Percentiles rank a stretch among this genome's conserved stretches.
Evolutionary conservation across 37 sponge, comb jelly and placozoan species (phyloP).

Genomic region (Aplysina aerophoba): DNA sequence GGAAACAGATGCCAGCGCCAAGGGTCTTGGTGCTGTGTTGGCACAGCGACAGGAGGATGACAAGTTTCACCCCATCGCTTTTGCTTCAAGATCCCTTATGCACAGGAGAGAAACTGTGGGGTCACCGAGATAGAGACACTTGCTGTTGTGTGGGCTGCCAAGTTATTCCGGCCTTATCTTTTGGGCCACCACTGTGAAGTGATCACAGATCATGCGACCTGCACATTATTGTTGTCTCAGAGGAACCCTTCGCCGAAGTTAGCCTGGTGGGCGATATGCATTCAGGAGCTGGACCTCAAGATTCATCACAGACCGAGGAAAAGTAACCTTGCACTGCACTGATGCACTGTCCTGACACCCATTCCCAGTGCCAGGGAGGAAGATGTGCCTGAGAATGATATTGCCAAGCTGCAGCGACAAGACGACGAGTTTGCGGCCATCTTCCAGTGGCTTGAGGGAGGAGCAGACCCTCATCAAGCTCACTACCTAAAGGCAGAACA

Average conservation of each 20-base stretch:
- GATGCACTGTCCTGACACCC: constrained; percentile 45
- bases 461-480: not conserved
- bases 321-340: constrained; percentile 29
- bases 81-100: not conserved
- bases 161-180: constrained; percentile 45
- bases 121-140: constrained; percentile 50
- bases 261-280: constrained; percentile 44
- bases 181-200: constrained; percentile 28
- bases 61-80: constrained; percentile 16
- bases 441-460: not conserved
- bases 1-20: constrained; percentile 47
- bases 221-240: constrained; percentile 17
- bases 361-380: not conserved
- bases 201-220: constrained; percentile 56
- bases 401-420: constrained; percentile 1
- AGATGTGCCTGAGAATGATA: not conserved
- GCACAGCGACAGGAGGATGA: constrained; percentile 29
- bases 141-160: constrained; percentile 45
- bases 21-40: constrained; percentile 48
- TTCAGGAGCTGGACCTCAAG: constrained; percentile 52
- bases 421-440: not conserved
- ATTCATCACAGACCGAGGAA: constrained; percentile 39
- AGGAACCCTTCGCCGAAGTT: constrained; percentile 38
- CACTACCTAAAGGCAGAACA: not conserved
- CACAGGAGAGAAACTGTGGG: constrained; percentile 39